phyloP scores from a whole-genome alignment of 2,888 invertebrate genomes.

The Notodonta dromedarius region DNA sequence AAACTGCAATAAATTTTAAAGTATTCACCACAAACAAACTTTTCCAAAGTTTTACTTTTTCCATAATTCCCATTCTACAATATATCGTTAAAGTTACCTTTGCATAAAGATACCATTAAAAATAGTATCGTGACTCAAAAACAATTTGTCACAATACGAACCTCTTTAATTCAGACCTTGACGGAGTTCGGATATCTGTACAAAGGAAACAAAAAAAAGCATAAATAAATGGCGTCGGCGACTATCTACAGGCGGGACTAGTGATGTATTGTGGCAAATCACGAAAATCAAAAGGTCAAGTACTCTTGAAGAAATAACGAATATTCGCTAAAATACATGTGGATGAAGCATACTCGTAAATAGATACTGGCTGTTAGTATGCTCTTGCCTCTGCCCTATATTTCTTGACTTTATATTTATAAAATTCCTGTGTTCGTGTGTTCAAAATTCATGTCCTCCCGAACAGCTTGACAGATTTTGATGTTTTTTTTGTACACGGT shows the following conservation, averaged over 20 bases:
- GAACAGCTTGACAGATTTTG: too few species aligned
- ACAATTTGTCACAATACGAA: slow-evolving; percentile 1
- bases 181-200: slow-evolving; percentile 18
- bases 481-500: too few species aligned
- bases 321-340: slow-evolving; percentile 4
- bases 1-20: too few species aligned
- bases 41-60: too few species aligned
- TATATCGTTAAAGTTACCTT: background rate
- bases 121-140: background rate
- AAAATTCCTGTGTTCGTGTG: too few species aligned
- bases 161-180: slow-evolving; percentile 19
- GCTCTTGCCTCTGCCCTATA: too few species aligned
- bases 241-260: slow-evolving; percentile 43
- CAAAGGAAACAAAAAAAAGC: slow-evolving; percentile 20
- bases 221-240: slow-evolving; percentile 35
- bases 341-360: background rate
- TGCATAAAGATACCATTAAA: slow-evolving; percentile 2
- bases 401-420: too few species aligned
- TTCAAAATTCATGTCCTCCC: too few species aligned
- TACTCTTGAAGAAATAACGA: slow-evolving; percentile 39
- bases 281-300: slow-evolving; percentile 68
- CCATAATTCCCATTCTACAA: too few species aligned
- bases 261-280: slow-evolving; percentile 60
- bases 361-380: background rate
- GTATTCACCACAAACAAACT: too few species aligned